Conservation (phyloP, 1,140 invertebrate species). For the Lerema accius region DNA sequence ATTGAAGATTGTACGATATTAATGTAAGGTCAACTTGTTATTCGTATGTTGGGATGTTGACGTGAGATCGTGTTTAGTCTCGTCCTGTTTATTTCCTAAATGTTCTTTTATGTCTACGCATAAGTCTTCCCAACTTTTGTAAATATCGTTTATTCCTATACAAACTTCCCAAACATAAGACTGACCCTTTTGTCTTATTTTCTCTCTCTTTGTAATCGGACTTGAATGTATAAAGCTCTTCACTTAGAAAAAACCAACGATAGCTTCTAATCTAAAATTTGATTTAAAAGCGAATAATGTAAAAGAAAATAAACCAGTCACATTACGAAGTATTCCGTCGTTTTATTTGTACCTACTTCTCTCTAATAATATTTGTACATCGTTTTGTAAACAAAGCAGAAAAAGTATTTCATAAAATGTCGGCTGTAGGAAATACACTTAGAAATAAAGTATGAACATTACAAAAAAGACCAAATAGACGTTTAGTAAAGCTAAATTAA, state of each 20-base stretch:
- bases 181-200: slow-evolving; percentile 81
- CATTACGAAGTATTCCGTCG: slow-evolving; percentile 46
- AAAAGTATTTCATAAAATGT: no score
- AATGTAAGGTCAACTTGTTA: slow-evolving; percentile 64
- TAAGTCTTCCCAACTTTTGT: slow-evolving; percentile 81
- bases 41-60: slow-evolving; percentile 63
- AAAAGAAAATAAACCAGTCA: slow-evolving; percentile 74
- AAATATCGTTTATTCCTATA: slow-evolving; percentile 77
- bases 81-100: slow-evolving; percentile 65
- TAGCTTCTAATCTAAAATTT: slow-evolving; percentile 66
- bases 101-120: slow-evolving; percentile 66
- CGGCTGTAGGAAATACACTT: no score
- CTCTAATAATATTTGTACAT: no score
- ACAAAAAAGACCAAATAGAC: no score
- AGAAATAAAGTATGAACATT: not conserved
- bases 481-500: no score
- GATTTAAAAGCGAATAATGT: slow-evolving; percentile 73
- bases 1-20: slow-evolving; percentile 64
- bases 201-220: slow-evolving; percentile 70
- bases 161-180: slow-evolving; percentile 82
- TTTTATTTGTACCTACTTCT: slow-evolving; percentile 53
- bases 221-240: slow-evolving; percentile 65
- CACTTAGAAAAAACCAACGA: slow-evolving; percentile 62
- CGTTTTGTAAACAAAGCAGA: no score
- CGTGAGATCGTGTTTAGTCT: slow-evolving; percentile 63